These are phyloP conservation scores for Oenanthe melanoleuca DNA, from an alignment of 2,113 vertebrate genomes.

Conservation along the genomic window DNA sequence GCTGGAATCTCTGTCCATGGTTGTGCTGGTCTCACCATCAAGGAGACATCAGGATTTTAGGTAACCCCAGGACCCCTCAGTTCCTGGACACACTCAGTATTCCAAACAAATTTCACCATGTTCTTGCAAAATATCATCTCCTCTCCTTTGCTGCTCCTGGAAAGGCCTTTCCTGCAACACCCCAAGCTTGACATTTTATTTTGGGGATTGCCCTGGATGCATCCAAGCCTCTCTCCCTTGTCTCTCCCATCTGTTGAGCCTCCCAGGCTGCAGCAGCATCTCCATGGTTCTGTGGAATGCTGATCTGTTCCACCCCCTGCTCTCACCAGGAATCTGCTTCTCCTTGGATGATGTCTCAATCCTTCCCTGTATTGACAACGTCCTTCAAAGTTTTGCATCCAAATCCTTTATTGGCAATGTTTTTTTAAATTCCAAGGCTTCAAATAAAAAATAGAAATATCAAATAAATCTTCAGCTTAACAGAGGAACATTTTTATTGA, in stretches of 20 bases:
- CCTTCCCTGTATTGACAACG: not conserved
- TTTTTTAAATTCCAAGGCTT: not conserved
- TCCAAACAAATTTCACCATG: not conserved
- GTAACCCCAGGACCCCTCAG: not conserved
- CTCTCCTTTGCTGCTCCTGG: not conserved
- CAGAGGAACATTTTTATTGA: not conserved
- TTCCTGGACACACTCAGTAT: fast-evolving
- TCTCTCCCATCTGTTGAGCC: not conserved
- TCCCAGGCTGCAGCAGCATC: not conserved
- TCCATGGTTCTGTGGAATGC: not conserved
- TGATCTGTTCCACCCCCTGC: not conserved
- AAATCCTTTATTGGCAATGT: not conserved
- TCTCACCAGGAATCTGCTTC: not conserved
- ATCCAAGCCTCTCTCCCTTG: not conserved
- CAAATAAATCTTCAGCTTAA: not conserved
- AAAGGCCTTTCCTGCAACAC: not conserved
- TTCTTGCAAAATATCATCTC: not conserved
- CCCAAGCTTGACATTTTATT: not conserved
- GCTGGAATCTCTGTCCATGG: not conserved
- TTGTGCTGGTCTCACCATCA: not conserved
- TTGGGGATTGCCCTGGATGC: not conserved
- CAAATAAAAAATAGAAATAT: not conserved
- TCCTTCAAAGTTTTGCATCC: not conserved
- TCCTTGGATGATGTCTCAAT: not conserved
- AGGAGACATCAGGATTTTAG: not conserved